A percentile compares a stretch with the other conserved stretches of the same genome.
These are phyloP conservation scores for Panurus biarmicus DNA, from an alignment of 2,113 vertebrate species.

Conservation along the genomic window DNA sequence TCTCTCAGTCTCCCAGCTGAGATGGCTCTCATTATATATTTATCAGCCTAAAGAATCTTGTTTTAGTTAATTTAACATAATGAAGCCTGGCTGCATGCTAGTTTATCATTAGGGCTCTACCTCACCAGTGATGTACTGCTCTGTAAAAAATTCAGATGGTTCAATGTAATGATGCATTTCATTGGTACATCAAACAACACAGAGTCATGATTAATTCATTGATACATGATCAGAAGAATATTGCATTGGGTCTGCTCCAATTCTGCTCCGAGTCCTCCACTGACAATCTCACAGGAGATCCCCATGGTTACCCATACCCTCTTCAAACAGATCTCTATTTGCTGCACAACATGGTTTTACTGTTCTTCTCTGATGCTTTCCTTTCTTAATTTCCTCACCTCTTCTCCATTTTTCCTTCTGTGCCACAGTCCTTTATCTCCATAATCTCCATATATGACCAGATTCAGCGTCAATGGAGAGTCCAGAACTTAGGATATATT, in stretches of 20 bases:
- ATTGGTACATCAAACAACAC: background rate
- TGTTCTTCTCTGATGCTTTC: background rate
- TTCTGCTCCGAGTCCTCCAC: background rate
- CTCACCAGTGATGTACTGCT: background rate
- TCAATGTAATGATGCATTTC: constrained; percentile 16
- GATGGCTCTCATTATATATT: background rate
- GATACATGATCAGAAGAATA: background rate
- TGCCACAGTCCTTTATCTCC: background rate
- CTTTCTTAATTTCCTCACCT: background rate
- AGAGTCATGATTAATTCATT: background rate
- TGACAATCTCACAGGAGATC: background rate
- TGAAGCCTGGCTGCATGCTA: background rate
- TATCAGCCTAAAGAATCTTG: background rate
- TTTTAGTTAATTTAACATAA: constrained; percentile 27
- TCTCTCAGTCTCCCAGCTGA: background rate
- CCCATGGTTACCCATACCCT: background rate
- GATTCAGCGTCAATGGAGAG: background rate
- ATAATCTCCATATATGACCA: background rate
- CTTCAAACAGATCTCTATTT: background rate
- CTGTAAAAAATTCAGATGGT: background rate
- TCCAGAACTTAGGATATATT: background rate
- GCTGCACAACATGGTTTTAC: background rate
- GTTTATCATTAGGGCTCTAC: background rate
- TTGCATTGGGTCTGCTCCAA: background rate
- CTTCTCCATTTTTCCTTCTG: background rate